Evolutionary conservation across 1,140 invertebrate species (phyloP).

Genomic region (Neodiprion lecontei): DNA sequence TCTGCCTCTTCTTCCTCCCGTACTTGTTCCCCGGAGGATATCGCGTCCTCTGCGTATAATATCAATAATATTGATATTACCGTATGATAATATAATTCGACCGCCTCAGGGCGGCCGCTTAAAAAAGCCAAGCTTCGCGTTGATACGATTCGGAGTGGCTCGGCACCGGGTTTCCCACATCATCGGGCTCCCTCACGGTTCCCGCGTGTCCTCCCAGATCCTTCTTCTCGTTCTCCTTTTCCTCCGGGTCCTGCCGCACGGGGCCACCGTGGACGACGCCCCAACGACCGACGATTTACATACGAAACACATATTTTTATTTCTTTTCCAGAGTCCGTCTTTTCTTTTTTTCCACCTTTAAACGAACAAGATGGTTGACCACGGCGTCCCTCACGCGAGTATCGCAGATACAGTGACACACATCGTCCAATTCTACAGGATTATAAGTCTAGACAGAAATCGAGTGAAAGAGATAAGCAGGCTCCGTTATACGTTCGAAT

Average conservation of each 20-base stretch:
- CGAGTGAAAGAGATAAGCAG: too few species aligned
- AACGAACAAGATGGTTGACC: not conserved
- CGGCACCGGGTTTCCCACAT: not conserved
- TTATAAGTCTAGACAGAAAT: too few species aligned
- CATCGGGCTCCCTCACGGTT: slow-evolving; percentile 18
- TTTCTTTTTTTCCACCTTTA: too few species aligned
- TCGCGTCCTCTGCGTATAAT: not conserved
- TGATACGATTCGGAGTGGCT: slow-evolving; percentile 3
- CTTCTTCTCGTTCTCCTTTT: slow-evolving; percentile 9
- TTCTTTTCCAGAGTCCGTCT: too few species aligned
- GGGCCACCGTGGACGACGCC: slow-evolving; percentile 4
- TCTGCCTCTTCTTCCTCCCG: slow-evolving; percentile 18
- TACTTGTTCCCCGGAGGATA: not conserved
- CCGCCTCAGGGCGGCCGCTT: slow-evolving; percentile 31
- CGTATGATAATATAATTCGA: slow-evolving; percentile 45
- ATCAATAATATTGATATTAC: slow-evolving; percentile 32
- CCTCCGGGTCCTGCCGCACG: slow-evolving; percentile 14
- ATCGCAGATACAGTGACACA: too few species aligned
- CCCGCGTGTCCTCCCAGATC: slow-evolving; percentile 14
- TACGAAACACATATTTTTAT: slow-evolving; percentile 37
- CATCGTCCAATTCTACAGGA: too few species aligned
- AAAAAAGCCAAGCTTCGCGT: slow-evolving; percentile 17
- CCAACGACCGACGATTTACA: slow-evolving; percentile 37
- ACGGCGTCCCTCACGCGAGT: not conserved
- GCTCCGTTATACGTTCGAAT: too few species aligned